These are phyloP conservation scores for Macrosteles quadrilineatus DNA, from an alignment of 1,140 invertebrate genomes.

Conservation along the genomic window DNA sequence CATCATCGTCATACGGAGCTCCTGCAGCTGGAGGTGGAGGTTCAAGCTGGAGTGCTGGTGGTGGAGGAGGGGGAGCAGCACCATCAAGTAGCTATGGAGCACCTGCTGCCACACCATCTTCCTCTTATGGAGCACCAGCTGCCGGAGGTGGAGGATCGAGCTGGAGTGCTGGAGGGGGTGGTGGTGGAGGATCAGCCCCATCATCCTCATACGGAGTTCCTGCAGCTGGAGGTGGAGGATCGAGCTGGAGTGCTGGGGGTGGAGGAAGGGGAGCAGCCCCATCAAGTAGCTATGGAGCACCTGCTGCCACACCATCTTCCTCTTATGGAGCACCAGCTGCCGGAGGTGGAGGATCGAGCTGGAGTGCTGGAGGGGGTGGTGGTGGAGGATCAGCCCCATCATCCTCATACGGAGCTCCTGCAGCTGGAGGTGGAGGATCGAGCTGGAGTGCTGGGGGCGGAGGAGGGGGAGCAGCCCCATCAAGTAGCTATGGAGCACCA, in stretches of 20 bases:
- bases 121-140: constrained; percentile 22
- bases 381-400: constrained; percentile 29
- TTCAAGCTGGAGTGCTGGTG: background rate
- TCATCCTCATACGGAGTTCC: constrained; percentile 35
- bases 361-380: constrained; percentile 13
- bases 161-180: background rate
- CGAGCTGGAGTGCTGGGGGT: constrained; percentile 26
- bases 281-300: constrained; percentile 33
- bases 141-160: background rate
- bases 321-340: constrained; percentile 36
- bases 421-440: constrained; percentile 3
- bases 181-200: constrained; percentile 14
- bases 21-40: constrained; percentile 18
- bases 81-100: constrained; percentile 34
- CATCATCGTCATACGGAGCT: constrained; percentile 32
- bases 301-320: constrained; percentile 29
- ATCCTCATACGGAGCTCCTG: constrained; percentile 27
- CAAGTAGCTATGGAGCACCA: background rate
- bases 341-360: background rate
- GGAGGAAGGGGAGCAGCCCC: constrained; percentile 29
- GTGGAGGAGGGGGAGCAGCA: background rate
- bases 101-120: constrained; percentile 36
- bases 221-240: constrained; percentile 8
- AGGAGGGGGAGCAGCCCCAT: no score
- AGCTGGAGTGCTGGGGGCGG: background rate